A percentile compares a stretch with the other conserved stretches of the same genome.
phyloP scores from a whole-genome alignment of 92 coral and sea anemone genomes.

The Palythoa caribaeorum region DNA sequence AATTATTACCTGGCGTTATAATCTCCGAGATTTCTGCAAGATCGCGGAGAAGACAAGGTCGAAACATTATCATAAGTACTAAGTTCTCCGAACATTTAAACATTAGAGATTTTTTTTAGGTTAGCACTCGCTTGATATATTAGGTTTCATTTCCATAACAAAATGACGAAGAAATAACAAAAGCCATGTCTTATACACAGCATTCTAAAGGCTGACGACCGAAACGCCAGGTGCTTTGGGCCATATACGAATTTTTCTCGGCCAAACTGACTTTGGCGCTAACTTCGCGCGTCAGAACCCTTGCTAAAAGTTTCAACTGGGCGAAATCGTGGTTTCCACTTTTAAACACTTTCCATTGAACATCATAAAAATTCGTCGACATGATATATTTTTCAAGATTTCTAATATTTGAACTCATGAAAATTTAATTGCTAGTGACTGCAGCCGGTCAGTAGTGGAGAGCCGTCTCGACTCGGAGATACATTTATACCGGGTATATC shows the following conservation, averaged over 20 bases:
- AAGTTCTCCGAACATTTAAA: neutral
- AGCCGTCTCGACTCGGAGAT: constrained; percentile 23
- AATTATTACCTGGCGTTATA: constrained; percentile 32
- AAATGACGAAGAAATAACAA: constrained; percentile 76
- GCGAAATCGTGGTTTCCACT: constrained; percentile 45
- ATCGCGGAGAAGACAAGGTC: constrained; percentile 15
- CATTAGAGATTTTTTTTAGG: constrained; percentile 1
- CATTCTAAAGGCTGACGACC: constrained; percentile 71
- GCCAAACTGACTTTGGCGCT: constrained; percentile 22
- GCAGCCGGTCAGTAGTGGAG: constrained; percentile 62
- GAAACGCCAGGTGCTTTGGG: constrained; percentile 71
- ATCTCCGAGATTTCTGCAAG: constrained; percentile 38
- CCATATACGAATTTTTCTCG: constrained; percentile 27
- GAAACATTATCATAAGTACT: neutral
- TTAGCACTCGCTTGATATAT: constrained; percentile 14
- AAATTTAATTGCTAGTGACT: constrained; percentile 78
- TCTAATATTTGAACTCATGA: constrained; percentile 87
- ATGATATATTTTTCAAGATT: constrained; percentile 79
- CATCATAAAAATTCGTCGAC: constrained; percentile 68
- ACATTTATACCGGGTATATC: neutral
- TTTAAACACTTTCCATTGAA: constrained; percentile 73
- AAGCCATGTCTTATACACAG: constrained; percentile 70
- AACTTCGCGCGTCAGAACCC: constrained; percentile 41
- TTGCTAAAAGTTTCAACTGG: constrained; percentile 34
- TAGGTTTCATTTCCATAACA: constrained; percentile 78